Conservation (phyloP, 2,888 invertebrate species). For the Lissocephala sabroskyi region DNA sequence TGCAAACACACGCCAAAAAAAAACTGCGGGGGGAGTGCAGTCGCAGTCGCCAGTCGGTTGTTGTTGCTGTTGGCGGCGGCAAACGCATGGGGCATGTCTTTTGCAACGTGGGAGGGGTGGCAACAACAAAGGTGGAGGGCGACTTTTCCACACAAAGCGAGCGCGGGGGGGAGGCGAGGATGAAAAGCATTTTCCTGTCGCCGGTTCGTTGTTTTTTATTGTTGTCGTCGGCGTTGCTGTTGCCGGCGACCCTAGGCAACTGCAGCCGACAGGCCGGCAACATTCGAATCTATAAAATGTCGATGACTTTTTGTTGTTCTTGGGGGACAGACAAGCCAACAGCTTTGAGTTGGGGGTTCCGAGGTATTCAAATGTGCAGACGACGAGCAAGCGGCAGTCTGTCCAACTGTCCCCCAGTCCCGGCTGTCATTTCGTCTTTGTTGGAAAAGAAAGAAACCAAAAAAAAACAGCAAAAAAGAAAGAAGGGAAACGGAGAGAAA, state of each 20-base stretch:
- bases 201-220: constrained; percentile 21
- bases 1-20: constrained; percentile 52
- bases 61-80: constrained; percentile 48
- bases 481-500: constrained; percentile 1
- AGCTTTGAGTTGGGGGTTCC: constrained; percentile 30
- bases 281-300: constrained; percentile 51
- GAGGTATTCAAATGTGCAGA: constrained; percentile 47
- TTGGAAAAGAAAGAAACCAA: constrained; percentile 5
- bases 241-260: background rate
- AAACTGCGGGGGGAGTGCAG: background rate
- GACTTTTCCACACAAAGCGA: constrained; percentile 40
- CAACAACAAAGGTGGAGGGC: no score
- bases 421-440: constrained; percentile 1
- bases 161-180: constrained; percentile 42
- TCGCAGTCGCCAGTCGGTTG: constrained; percentile 5
- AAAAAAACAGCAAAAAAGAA: constrained; percentile 4
- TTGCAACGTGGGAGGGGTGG: constrained; percentile 43
- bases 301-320: constrained; percentile 44
- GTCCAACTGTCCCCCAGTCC: no score
- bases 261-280: no score
- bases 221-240: constrained; percentile 10
- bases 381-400: no score
- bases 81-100: constrained; percentile 62
- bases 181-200: constrained; percentile 62
- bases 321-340: constrained; percentile 6